phyloP scores from a whole-genome alignment of 2,888 invertebrate genomes.

The Cynaeus angustus region DNA sequence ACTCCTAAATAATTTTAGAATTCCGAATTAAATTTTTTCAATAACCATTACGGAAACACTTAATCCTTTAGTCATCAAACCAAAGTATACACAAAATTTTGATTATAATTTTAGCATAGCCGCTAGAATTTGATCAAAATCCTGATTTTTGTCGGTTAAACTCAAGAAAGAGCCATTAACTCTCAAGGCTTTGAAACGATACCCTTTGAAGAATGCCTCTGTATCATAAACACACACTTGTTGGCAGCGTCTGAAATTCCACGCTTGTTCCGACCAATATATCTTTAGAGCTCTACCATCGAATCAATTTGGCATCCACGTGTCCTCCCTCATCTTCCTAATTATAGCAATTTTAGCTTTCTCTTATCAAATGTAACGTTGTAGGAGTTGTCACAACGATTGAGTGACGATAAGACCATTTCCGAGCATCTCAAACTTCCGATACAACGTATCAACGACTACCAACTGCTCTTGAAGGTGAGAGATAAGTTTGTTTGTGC shows the following conservation, averaged over 20 bases:
- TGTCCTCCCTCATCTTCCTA: constrained; percentile 6
- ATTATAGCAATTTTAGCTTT: constrained; percentile 12
- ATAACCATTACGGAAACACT: no score
- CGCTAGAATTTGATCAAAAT: no score
- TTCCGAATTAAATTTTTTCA: no score
- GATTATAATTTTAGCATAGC: no score
- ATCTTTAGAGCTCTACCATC: constrained; percentile 21
- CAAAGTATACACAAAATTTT: no score
- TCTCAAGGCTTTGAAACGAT: neutral
- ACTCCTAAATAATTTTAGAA: no score
- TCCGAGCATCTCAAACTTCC: constrained; percentile 94
- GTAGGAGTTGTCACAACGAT: constrained; percentile 87
- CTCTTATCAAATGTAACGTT: neutral
- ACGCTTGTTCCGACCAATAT: constrained; percentile 15
- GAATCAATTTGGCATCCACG: constrained; percentile 16
- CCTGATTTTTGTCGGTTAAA: neutral
- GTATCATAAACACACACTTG: constrained; percentile 23
- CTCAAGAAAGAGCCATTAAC: neutral
- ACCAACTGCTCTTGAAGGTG: constrained; percentile 95
- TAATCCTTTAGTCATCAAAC: no score
- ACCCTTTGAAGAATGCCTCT: constrained; percentile 1
- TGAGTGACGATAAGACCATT: constrained; percentile 91
- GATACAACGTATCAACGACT: constrained; percentile 96
- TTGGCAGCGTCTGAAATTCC: constrained; percentile 30
- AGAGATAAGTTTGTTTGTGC: constrained; percentile 55